Evolutionary conservation across 1,140 invertebrate genomes (phyloP).

Genomic region (Cryptotermes secundus): DNA sequence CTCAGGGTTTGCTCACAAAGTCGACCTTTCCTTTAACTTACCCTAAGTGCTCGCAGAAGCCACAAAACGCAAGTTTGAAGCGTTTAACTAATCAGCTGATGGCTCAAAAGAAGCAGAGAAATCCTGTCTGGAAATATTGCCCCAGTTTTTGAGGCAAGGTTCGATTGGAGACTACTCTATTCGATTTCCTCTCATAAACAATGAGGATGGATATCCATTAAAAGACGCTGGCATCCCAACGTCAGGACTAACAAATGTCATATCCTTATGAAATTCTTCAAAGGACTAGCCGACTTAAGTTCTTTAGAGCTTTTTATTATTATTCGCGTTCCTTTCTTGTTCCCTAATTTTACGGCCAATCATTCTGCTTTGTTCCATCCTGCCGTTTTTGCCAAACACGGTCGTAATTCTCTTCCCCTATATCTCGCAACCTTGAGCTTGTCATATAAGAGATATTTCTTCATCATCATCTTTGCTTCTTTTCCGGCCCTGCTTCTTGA

Average conservation of each 20-base stretch:
- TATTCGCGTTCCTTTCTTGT: neutral
- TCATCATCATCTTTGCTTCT: neutral
- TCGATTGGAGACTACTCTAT: too few relatives aligned
- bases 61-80: too few relatives aligned
- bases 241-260: neutral
- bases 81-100: too few relatives aligned
- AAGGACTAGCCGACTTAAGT: neutral
- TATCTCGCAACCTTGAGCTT: neutral
- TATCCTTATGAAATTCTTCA: neutral
- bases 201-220: too few relatives aligned
- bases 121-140: too few relatives aligned
- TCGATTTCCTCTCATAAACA: too few relatives aligned
- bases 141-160: too few relatives aligned
- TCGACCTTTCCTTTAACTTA: too few relatives aligned
- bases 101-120: too few relatives aligned
- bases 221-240: too few relatives aligned
- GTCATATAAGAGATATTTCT: slow-evolving; percentile 11
- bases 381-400: neutral
- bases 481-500: neutral
- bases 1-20: too few relatives aligned
- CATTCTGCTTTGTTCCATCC: neutral
- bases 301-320: neutral
- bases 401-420: slow-evolving; percentile 4
- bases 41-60: too few relatives aligned
- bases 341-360: slow-evolving; percentile 12